Evolutionary conservation across 2,888 invertebrate species (phyloP).

Genomic region (Apamea sordens): DNA sequence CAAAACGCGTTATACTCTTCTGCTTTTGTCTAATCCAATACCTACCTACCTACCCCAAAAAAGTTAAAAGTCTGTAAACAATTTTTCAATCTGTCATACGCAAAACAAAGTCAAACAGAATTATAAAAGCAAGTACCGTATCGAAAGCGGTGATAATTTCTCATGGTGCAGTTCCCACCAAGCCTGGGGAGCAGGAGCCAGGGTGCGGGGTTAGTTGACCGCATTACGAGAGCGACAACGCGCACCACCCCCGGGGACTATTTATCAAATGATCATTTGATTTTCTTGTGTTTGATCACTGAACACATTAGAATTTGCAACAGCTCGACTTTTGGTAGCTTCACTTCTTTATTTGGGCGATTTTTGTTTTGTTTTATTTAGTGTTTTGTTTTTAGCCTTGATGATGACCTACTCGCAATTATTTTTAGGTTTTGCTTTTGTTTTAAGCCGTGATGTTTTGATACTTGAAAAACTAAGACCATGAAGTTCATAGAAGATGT

Average conservation of each 20-base stretch:
- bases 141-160: constrained; percentile 79
- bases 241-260: constrained; percentile 82
- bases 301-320: constrained; percentile 90
- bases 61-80: constrained; percentile 3
- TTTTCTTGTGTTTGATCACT: constrained; percentile 91
- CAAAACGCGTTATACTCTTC: neutral
- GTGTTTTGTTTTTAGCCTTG: neutral
- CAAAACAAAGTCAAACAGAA: constrained; percentile 57
- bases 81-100: constrained; percentile 51
- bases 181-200: constrained; percentile 54
- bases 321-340: constrained; percentile 79
- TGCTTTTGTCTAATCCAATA: neutral
- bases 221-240: constrained; percentile 84
- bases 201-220: constrained; percentile 81
- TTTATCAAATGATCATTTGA: constrained; percentile 91
- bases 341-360: constrained; percentile 73
- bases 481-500: neutral
- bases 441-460: neutral
- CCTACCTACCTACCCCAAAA: neutral
- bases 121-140: constrained; percentile 72
- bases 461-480: neutral
- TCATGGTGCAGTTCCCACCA: constrained; percentile 70
- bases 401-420: neutral
- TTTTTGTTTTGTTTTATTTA: neutral
- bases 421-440: neutral